Evolutionary conservation across 1,140 invertebrate genomes (phyloP), one percentile per base, ranked within the genome.

Genomic region (Nephila pilipes): DNA sequence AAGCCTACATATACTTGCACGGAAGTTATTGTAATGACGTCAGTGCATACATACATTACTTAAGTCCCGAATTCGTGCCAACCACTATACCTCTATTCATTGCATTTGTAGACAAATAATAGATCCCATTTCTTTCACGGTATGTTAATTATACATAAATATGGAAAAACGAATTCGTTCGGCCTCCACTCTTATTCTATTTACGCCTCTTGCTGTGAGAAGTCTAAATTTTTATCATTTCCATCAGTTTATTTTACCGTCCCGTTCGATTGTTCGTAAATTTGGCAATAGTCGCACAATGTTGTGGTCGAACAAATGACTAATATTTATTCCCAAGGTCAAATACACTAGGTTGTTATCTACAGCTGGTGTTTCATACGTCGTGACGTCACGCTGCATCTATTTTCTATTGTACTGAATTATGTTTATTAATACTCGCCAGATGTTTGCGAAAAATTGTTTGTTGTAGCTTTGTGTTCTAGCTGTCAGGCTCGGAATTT

Each of bases 291-390:
- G 36, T 75, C 36, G 32, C 69, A 29, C 81, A 83, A 83, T n/a
- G 25, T 14, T 83, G 54, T 46, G 38, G 81, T 25, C 81, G 22
- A 14, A 29, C 46, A 83, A 54, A 54, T 55, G 54, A 83, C 81
- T 83, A 83, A 32, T n/a, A 83, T 83, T 83, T 83, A 83, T 55
- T 83, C 81, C 58, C 38, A 83, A 55, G 81, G 38, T 29, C 38
- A 55, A 54, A 32, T 14, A 1, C 10, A 14, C 22, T 55, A 57
- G 12, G 36, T 22, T 83, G 32, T 83, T 83, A 55, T 57, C 54
- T 83, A 29, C 81, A 83, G 81, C 81, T 83, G 81, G n/a, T 57
- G 46, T 83, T 83, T 83, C 32, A 75, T 75, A 29, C 81, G n/a
- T 25, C 81, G 81, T 83, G 81, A 55, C 25, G 46, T 83, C 81